phyloP scores from a whole-genome alignment of 2,797 vertebrate genomes.

The Adrianichthys oophorus region DNA sequence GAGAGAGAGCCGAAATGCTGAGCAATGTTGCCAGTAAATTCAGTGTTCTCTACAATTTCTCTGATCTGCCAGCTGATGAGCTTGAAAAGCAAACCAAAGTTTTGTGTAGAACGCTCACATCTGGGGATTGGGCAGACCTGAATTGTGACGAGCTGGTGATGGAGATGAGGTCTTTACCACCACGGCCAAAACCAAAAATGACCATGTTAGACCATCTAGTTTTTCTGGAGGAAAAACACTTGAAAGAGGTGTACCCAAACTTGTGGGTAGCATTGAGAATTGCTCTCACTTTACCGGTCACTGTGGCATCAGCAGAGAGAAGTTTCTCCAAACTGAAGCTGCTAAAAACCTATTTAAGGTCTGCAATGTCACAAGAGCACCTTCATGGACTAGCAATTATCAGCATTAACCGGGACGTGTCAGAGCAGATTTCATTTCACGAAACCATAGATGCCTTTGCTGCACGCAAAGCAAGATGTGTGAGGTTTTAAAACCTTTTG shows the following conservation, averaged over 20 bases:
- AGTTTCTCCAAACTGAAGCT: conserved; percentile 1
- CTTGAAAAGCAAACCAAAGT: neutral
- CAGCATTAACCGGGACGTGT: conserved; percentile 1
- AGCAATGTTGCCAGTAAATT: neutral
- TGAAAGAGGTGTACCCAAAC: neutral
- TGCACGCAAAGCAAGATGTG: neutral
- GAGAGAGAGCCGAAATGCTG: conserved; percentile 1
- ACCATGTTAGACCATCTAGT: too few relatives aligned
- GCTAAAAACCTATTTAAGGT: neutral
- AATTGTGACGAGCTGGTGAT: too few relatives aligned
- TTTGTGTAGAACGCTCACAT: neutral
- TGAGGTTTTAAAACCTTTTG: neutral
- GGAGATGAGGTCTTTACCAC: too few relatives aligned
- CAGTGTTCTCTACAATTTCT: neutral
- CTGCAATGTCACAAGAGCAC: neutral
- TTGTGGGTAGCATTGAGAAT: neutral
- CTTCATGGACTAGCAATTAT: neutral
- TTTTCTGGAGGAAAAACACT: neutral
- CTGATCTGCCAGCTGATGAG: neutral
- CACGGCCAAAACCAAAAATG: too few relatives aligned
- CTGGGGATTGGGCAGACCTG: too few relatives aligned
- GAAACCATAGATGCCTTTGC: conserved; percentile 6
- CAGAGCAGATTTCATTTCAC: neutral
- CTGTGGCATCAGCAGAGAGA: neutral
- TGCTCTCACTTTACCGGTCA: neutral